Conservation (phyloP, 30 jellyfish, hydroid and myxozoan species). For the Haliclystus octoradiatus region DNA sequence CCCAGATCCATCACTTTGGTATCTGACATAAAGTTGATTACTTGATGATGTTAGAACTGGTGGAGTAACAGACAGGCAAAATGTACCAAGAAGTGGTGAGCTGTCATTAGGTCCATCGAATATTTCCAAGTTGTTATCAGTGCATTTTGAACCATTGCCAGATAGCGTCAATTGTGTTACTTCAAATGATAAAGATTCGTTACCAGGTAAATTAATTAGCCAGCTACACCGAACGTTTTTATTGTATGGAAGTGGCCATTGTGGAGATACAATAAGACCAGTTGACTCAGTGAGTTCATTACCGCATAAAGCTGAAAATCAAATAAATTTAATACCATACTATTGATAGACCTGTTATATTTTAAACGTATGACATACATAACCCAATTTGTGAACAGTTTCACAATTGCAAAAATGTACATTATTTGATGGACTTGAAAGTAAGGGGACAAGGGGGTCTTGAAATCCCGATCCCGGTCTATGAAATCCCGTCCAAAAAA, state of each 20-base stretch:
- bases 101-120: conserved; percentile 27
- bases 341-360: no score
- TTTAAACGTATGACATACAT: no score
- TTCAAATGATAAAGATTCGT: conserved; percentile 19
- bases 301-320: conserved; percentile 24
- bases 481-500: no score
- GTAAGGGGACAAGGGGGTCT: no score
- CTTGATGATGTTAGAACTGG: conserved; percentile 20
- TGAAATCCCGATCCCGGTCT: no score
- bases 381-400: neutral
- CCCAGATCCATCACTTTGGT: conserved; percentile 49
- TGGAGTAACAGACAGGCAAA: conserved; percentile 25
- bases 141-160: conserved; percentile 18
- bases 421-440: no score
- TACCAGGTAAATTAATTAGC: conserved; percentile 33
- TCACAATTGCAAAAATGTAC: conserved; percentile 5
- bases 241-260: conserved; percentile 38
- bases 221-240: conserved; percentile 27
- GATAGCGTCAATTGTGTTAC: conserved; percentile 20
- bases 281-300: conserved; percentile 34
- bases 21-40: conserved; percentile 22
- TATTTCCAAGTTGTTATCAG: conserved; percentile 20
- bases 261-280: conserved; percentile 43
- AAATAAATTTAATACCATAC: no score
- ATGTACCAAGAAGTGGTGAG: conserved; percentile 41